A percentile compares a stretch with the other conserved stretches of the same genome.
phyloP scores from a whole-genome alignment of 2,113 vertebrate genomes.

The Myotis yumanensis region DNA sequence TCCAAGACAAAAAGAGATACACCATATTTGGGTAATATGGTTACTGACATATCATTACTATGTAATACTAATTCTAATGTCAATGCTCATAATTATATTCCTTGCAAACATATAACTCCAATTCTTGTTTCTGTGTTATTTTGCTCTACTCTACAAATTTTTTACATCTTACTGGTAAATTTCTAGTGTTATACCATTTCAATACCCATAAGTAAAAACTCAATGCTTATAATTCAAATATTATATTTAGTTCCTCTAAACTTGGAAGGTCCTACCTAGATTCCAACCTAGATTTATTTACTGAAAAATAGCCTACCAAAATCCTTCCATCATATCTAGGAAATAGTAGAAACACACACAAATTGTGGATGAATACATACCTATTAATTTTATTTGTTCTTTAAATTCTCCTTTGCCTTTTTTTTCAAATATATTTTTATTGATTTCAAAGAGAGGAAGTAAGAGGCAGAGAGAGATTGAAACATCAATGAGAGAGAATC shows the following conservation, averaged over 20 bases:
- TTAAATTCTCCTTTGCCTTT: background rate
- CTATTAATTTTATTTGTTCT: background rate
- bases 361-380: background rate
- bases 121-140: background rate
- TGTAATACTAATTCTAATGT: background rate
- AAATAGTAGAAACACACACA: background rate
- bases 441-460: too few species aligned
- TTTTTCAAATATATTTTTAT: too few species aligned
- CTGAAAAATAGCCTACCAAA: background rate
- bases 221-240: background rate
- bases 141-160: background rate
- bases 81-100: background rate
- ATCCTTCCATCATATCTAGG: background rate
- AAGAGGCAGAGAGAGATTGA: too few species aligned
- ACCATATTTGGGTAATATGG: background rate
- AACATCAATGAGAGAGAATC: too few species aligned
- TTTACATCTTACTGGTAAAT: constrained; percentile 2
- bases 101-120: background rate
- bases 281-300: background rate
- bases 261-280: background rate
- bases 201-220: background rate
- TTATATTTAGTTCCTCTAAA: background rate
- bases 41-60: background rate
- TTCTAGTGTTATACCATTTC: background rate
- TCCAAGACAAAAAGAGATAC: background rate